Percentiles rank a stretch among this genome's conserved stretches.
phyloP scores from a whole-genome alignment of 1,140 invertebrate species.

The Listronotus oregonensis region DNA sequence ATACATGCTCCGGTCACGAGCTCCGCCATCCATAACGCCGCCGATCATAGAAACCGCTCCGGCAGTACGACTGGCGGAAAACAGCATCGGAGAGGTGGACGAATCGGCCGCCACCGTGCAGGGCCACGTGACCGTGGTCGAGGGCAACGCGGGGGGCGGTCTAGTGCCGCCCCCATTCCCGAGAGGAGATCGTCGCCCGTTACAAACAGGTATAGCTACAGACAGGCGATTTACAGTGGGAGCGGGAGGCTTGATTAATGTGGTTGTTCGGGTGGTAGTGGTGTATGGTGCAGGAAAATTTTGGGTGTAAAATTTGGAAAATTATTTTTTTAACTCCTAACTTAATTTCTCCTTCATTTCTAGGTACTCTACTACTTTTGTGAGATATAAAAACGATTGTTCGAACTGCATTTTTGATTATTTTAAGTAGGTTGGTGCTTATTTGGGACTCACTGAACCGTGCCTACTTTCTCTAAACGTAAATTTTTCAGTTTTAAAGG shows the following conservation, averaged over 20 bases:
- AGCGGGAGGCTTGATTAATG: conserved; percentile 56
- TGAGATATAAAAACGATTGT: no score
- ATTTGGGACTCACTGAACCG: no score
- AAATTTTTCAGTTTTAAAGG: no score
- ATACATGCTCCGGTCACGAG: conserved; percentile 76
- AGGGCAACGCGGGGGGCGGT: conserved; percentile 42
- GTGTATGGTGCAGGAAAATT: conserved; percentile 16
- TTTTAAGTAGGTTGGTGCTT: no score
- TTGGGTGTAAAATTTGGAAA: conserved; percentile 11
- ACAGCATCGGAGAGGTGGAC: conserved; percentile 78
- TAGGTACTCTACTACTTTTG: no score
- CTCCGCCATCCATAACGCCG: conserved; percentile 61
- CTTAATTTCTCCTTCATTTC: no score
- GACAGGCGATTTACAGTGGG: conserved; percentile 71
- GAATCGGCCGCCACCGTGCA: conserved; percentile 60
- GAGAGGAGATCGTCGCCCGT: conserved; percentile 56
- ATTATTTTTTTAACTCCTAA: no score
- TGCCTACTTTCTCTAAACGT: no score
- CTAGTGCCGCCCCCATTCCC: conserved; percentile 59
- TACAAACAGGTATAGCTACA: conserved; percentile 85
- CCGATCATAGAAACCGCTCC: conserved; percentile 62
- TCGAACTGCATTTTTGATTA: no score
- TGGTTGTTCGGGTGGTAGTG: conserved; percentile 12
- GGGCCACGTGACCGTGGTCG: conserved; percentile 51
- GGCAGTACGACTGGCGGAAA: conserved; percentile 68